These are phyloP conservation scores for Ochotona princeps DNA, from an alignment of 2,113 vertebrate genomes.

Conservation along the genomic window DNA sequence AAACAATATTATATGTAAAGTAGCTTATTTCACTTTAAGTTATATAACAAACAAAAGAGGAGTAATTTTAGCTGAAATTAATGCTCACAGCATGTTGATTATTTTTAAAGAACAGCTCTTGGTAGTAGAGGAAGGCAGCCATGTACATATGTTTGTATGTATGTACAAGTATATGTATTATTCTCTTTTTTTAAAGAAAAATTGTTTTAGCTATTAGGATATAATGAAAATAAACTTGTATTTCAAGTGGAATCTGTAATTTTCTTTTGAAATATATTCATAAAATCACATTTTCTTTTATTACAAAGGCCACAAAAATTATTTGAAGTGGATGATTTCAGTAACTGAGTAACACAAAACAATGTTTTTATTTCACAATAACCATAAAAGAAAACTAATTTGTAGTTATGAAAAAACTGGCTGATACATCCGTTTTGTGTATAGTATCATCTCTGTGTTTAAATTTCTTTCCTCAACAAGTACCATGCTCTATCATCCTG, in stretches of 20 bases:
- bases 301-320: background rate
- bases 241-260: background rate
- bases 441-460: background rate
- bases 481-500: background rate
- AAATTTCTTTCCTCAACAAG: background rate
- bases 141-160: background rate
- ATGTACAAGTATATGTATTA: background rate
- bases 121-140: background rate
- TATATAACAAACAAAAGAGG: background rate
- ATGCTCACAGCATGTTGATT: background rate
- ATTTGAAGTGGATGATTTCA: background rate
- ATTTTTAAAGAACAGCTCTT: background rate
- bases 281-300: background rate
- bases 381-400: background rate
- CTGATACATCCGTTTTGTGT: background rate
- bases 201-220: background rate
- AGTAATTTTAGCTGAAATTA: background rate
- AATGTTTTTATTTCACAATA: background rate
- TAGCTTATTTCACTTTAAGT: background rate
- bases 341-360: background rate
- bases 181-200: background rate
- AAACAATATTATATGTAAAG: background rate
- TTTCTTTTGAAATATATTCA: constrained; percentile 2
- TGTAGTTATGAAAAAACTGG: background rate
- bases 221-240: constrained; percentile 8